Percentiles rank a stretch among this genome's conserved stretches.
Conservation (phyloP, 2,113 vertebrate genomes). For the Epinephelus fuscoguttatus region DNA sequence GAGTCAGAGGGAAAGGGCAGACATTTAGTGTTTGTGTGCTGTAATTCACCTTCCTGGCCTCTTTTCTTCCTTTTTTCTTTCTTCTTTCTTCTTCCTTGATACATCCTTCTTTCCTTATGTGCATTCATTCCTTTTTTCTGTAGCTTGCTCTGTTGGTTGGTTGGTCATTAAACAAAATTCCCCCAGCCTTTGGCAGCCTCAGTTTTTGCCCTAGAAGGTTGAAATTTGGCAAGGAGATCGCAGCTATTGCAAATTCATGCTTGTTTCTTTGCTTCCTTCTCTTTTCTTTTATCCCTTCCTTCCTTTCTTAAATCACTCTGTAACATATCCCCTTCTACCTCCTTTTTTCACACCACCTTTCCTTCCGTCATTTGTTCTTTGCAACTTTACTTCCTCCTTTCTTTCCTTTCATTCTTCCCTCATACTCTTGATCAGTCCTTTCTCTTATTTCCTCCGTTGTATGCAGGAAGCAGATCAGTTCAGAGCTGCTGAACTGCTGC, state of each 20-base stretch:
- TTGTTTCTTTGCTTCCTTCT: neutral
- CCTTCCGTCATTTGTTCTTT: conserved; percentile 29
- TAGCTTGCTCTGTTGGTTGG: too few relatives aligned
- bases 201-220: too few relatives aligned
- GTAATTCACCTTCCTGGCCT: neutral
- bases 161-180: too few relatives aligned
- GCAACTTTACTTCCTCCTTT: neutral
- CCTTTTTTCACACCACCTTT: conserved; percentile 31
- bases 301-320: conserved; percentile 10
- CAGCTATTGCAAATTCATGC: too few relatives aligned
- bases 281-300: neutral
- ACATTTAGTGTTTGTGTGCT: conserved; percentile 5
- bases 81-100: neutral
- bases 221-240: too few relatives aligned
- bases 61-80: neutral
- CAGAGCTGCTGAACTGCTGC: neutral
- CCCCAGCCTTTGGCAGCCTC: too few relatives aligned
- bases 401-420: neutral
- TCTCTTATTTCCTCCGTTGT: conserved; percentile 2
- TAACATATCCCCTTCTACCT: neutral
- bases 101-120: neutral
- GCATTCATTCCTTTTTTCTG: neutral
- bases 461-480: conserved; percentile 7
- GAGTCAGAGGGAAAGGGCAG: conserved; percentile 41
- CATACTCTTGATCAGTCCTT: neutral